Conservation (phyloP, 2,113 vertebrate species). For the Ceyx cyanopectus region DNA sequence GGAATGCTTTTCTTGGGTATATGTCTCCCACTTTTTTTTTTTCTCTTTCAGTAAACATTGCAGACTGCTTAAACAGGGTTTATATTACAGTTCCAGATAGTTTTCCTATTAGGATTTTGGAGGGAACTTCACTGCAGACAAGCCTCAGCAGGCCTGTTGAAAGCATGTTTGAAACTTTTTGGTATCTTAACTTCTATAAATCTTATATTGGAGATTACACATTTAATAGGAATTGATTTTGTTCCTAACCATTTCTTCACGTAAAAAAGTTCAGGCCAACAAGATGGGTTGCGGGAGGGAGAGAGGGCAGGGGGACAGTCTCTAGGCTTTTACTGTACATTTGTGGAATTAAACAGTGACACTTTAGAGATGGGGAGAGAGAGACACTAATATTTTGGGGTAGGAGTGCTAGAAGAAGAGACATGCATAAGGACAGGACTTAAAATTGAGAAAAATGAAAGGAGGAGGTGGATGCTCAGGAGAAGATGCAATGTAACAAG, state of each 20-base stretch:
- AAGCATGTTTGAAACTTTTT: not conserved
- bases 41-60: conserved; percentile 36
- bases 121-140: not conserved
- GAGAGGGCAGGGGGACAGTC: no score
- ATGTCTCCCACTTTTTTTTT: not conserved
- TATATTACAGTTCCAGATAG: conserved; percentile 3
- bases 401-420: not conserved
- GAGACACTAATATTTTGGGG: not conserved
- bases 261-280: not conserved
- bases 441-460: not conserved
- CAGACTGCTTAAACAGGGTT: conserved; percentile 2
- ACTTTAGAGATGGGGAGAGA: not conserved
- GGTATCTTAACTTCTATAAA: not conserved
- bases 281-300: not conserved
- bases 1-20: not conserved
- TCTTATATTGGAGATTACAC: not conserved
- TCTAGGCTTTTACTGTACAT: not conserved
- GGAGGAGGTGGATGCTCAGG: not conserved
- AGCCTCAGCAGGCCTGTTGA: not conserved
- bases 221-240: not conserved
- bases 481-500: not conserved
- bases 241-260: not conserved
- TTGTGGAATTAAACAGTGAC: not conserved
- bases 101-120: conserved; percentile 39
- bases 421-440: not conserved